Conservation (phyloP, 2,113 vertebrate genomes). For the Dicerorhinus sumatrensis region DNA sequence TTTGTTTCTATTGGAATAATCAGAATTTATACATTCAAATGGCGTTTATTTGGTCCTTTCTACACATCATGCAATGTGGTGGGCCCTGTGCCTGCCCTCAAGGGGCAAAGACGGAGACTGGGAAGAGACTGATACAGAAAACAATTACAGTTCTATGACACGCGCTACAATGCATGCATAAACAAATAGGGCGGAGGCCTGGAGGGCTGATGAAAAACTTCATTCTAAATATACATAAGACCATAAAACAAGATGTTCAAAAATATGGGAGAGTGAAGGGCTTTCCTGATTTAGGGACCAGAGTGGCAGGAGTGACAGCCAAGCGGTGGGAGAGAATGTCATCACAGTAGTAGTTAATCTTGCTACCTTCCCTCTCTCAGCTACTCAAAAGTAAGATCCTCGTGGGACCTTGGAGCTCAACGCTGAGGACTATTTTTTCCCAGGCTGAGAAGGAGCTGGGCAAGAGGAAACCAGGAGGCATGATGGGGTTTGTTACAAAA, state of each 20-base stretch:
- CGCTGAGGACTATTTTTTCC: not conserved
- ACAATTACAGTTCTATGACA: no score
- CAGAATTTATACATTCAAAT: not conserved
- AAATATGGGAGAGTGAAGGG: not conserved
- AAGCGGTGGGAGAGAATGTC: no score
- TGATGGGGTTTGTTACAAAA: not conserved
- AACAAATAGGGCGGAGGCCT: not conserved
- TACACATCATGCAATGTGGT: no score
- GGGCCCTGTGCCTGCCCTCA: not conserved
- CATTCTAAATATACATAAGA: not conserved
- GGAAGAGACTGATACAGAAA: not conserved
- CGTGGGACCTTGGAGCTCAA: not conserved
- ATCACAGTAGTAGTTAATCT: accelerated
- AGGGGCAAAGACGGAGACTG: not conserved
- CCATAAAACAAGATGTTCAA: not conserved
- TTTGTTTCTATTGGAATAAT: not conserved
- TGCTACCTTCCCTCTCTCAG: accelerated
- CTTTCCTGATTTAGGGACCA: not conserved
- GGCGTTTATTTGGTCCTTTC: not conserved
- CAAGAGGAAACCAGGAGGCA: no score
- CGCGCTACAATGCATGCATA: accelerated
- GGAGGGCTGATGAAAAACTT: not conserved
- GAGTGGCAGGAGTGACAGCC: no score
- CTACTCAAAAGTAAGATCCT: not conserved
- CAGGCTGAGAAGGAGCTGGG: not conserved